phyloP scores from a whole-genome alignment of 2,113 vertebrate genomes.

The Stegostoma tigrinum region DNA sequence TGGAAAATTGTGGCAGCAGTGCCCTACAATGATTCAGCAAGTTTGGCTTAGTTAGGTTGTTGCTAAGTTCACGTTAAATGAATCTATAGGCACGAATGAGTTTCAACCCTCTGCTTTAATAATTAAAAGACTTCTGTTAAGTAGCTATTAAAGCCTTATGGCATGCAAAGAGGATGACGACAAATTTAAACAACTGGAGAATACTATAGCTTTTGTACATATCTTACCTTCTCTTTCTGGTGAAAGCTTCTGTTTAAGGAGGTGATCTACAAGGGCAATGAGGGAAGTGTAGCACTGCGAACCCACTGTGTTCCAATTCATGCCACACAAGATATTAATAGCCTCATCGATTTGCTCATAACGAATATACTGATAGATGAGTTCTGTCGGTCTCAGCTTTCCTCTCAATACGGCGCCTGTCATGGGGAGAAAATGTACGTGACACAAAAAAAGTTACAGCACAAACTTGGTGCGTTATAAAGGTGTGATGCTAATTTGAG shows the following conservation, averaged over 20 bases:
- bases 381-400: slow-evolving; percentile 64
- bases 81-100: not conserved
- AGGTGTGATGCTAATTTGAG: not conserved
- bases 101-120: not conserved
- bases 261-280: slow-evolving; percentile 74
- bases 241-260: slow-evolving; percentile 78
- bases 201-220: not conserved
- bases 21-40: too few species aligned
- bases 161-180: not conserved
- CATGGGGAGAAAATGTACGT: slow-evolving; percentile 16
- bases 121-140: not conserved
- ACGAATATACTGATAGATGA: slow-evolving; percentile 74
- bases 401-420: slow-evolving; percentile 71
- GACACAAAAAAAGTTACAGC: not conserved
- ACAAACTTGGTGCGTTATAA: not conserved
- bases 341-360: slow-evolving; percentile 69
- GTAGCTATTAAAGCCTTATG: not conserved
- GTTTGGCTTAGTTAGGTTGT: too few species aligned
- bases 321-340: slow-evolving; percentile 71
- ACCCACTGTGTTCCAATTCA: slow-evolving; percentile 83
- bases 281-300: slow-evolving; percentile 69
- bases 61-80: not conserved
- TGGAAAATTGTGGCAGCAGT: too few species aligned
- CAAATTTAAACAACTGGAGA: not conserved
- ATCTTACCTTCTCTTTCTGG: slow-evolving; percentile 70